Percentiles rank a stretch among this genome's conserved stretches.
phyloP scores from a whole-genome alignment of 2,888 invertebrate species.

The Nebria salina region DNA sequence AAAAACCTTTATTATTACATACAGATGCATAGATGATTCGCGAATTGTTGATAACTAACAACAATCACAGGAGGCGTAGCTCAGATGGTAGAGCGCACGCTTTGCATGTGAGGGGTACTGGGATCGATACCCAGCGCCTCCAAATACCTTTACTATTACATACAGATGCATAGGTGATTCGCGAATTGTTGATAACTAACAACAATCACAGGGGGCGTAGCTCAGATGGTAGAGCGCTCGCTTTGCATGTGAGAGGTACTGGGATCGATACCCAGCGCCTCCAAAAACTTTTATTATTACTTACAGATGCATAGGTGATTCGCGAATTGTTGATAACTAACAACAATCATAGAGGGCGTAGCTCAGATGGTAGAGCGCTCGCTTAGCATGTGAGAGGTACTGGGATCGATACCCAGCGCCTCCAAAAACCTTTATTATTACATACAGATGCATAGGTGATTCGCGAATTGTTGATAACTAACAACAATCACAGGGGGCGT shows the following conservation, averaged over 20 bases:
- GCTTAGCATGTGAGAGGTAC: too few species aligned
- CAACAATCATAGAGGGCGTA: too few species aligned
- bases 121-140: conserved; percentile 66
- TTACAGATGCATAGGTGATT: too few species aligned
- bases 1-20: conserved; percentile 38
- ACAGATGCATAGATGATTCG: too few species aligned
- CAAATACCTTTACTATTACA: conserved; percentile 47
- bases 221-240: conserved; percentile 54
- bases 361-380: too few species aligned
- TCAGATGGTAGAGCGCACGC: conserved; percentile 69
- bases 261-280: conserved; percentile 61
- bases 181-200: not conserved
- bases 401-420: too few species aligned
- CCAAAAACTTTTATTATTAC: conserved; percentile 48
- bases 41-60: too few species aligned
- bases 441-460: too few species aligned
- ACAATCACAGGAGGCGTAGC: conserved; percentile 59
- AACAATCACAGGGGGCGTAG: conserved; percentile 34
- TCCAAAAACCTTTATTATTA: too few species aligned
- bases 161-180: too few species aligned
- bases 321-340: too few species aligned
- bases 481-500: conserved; percentile 54
- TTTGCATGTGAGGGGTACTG: conserved; percentile 69
- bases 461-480: too few species aligned
- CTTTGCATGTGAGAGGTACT: conserved; percentile 61